These are phyloP conservation scores for Hetaerina titia DNA, from an alignment of 2,888 invertebrate species.

Conservation along the genomic window DNA sequence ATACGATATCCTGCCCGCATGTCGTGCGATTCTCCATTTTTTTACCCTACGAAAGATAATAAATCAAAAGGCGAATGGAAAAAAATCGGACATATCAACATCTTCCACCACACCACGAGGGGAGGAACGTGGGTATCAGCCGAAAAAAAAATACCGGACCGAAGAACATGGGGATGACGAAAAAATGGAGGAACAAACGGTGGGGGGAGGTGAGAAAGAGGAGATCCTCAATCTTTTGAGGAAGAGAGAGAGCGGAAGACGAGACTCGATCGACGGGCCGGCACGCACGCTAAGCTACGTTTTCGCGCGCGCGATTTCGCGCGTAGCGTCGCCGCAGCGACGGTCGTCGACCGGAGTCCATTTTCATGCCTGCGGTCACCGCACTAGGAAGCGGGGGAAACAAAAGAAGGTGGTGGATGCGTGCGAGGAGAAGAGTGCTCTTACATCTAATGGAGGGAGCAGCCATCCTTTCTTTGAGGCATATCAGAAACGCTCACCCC, in stretches of 20 bases:
- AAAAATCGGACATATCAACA: conserved; percentile 26
- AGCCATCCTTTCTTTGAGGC: too few species aligned
- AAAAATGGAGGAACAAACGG: conserved; percentile 20
- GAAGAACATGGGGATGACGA: not conserved
- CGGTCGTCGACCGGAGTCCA: not conserved
- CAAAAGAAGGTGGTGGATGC: conserved; percentile 2
- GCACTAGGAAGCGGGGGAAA: not conserved
- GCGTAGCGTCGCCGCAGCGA: not conserved
- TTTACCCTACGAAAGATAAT: not conserved
- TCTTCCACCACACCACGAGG: not conserved
- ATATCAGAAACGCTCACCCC: not conserved
- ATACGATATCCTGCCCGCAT: conserved; percentile 9
- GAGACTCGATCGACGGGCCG: not conserved
- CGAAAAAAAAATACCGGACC: not conserved
- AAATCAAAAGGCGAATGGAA: conserved; percentile 7
- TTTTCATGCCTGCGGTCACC: not conserved
- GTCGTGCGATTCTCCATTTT: not conserved
- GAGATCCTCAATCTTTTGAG: conserved; percentile 3
- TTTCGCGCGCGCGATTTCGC: not conserved
- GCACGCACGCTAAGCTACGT: not conserved
- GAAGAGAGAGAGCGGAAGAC: not conserved
- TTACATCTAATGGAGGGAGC: too few species aligned
- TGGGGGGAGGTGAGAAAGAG: not conserved
- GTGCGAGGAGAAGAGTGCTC: not conserved
- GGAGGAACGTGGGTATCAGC: not conserved